phyloP scores from a whole-genome alignment of 2,888 invertebrate species.

The Aelia acuminata region DNA sequence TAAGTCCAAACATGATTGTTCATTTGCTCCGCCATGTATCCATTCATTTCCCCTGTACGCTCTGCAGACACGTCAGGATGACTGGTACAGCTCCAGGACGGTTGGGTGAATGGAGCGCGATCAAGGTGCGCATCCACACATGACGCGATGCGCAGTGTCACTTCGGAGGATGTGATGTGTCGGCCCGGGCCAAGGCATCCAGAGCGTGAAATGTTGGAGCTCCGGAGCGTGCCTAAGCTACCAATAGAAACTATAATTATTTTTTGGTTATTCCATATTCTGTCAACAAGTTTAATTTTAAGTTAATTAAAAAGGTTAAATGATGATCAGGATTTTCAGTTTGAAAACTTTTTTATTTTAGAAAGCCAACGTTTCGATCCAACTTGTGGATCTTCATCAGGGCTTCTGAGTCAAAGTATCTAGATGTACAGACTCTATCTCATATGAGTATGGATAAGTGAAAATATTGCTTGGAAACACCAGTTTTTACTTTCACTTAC shows the following conservation, averaged over 20 bases:
- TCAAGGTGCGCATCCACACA: neutral
- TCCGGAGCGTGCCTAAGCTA: neutral
- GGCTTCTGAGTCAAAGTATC: no score
- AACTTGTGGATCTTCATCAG: no score
- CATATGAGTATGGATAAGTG: no score
- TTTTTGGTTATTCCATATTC: no score
- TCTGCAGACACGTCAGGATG: neutral
- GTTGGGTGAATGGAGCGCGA: neutral
- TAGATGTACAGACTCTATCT: no score
- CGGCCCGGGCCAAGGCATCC: neutral
- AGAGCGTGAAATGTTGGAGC: neutral
- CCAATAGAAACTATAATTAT: neutral
- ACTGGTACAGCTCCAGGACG: neutral
- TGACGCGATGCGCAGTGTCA: neutral
- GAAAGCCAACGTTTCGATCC: no score
- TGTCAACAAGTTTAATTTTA: no score
- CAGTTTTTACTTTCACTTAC: no score
- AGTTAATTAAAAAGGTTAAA: no score
- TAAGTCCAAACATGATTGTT: neutral
- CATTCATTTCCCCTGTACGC: neutral
- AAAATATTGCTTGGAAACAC: no score
- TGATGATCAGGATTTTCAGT: no score
- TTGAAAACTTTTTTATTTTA: no score
- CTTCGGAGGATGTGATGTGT: neutral
- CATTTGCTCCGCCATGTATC: neutral